Percentiles rank a stretch among this genome's conserved stretches.
Evolutionary conservation across 2,888 invertebrate genomes (phyloP).

Genomic region (Poecilus cupreus): DNA sequence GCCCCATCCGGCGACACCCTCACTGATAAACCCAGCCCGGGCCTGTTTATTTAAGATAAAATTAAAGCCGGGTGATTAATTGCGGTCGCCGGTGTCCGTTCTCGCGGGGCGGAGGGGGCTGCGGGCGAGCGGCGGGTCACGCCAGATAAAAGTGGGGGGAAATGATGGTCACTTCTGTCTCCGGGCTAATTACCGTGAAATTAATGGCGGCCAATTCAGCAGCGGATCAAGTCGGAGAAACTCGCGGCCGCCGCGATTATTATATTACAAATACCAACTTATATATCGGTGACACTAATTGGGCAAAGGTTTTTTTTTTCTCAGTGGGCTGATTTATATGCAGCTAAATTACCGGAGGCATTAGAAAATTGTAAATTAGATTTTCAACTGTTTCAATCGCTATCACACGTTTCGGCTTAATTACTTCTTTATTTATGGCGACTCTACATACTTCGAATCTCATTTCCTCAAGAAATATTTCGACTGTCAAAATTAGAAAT

Average conservation of each 20-base stretch:
- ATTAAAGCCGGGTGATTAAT: slow-evolving; percentile 59
- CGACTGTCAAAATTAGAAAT: slow-evolving; percentile 26
- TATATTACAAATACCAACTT: background rate
- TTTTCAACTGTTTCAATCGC: slow-evolving; percentile 7
- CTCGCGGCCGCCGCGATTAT: background rate
- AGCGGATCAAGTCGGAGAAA: slow-evolving; percentile 33
- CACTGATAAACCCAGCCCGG: slow-evolving; percentile 52
- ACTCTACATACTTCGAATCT: slow-evolving; percentile 2
- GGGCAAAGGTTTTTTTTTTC: slow-evolving; percentile 28
- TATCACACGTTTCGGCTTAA: slow-evolving; percentile 27
- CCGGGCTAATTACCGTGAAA: slow-evolving; percentile 57
- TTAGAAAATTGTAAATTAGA: slow-evolving; percentile 53
- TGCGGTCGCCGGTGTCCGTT: slow-evolving; percentile 46
- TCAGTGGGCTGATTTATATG: slow-evolving; percentile 40
- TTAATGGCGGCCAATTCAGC: slow-evolving; percentile 50
- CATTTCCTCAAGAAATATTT: slow-evolving; percentile 8
- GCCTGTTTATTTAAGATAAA: slow-evolving; percentile 60
- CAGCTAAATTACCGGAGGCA: slow-evolving; percentile 18
- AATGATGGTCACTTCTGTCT: slow-evolving; percentile 59
- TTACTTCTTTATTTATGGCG: slow-evolving; percentile 45
- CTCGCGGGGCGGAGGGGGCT: background rate
- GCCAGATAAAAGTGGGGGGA: slow-evolving; percentile 56
- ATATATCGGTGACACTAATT: slow-evolving; percentile 53
- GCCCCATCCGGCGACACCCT: slow-evolving; percentile 26
- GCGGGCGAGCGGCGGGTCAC: slow-evolving; percentile 23